Conservation (phyloP, 2,113 vertebrate genomes). For the Felis catus region F.catus_Fca126_mat1.0 CM031413.1:107562001-107562500, state of each 20-base stretch:
- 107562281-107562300: background rate
- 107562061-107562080: background rate
- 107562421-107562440: background rate
- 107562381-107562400: background rate
- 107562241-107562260: background rate
- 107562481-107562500: constrained; percentile 50
- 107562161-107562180: background rate
- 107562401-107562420: background rate
- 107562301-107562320: background rate
- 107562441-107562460: background rate
- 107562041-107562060: background rate
- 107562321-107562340: background rate
- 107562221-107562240: background rate
- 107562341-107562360: background rate
- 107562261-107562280: background rate
- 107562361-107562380: background rate
- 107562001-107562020: background rate
- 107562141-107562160: background rate
- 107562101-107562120: background rate
- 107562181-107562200: constrained; percentile 8
- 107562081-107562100: background rate
- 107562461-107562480: constrained; percentile 42
- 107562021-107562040: background rate
- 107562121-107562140: background rate
- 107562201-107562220: background rate